A percentile compares a stretch with the other conserved stretches of the same genome.
These are phyloP conservation scores for Lasiommata megera DNA, from an alignment of 2,888 invertebrate genomes.

Conservation along the genomic window DNA sequence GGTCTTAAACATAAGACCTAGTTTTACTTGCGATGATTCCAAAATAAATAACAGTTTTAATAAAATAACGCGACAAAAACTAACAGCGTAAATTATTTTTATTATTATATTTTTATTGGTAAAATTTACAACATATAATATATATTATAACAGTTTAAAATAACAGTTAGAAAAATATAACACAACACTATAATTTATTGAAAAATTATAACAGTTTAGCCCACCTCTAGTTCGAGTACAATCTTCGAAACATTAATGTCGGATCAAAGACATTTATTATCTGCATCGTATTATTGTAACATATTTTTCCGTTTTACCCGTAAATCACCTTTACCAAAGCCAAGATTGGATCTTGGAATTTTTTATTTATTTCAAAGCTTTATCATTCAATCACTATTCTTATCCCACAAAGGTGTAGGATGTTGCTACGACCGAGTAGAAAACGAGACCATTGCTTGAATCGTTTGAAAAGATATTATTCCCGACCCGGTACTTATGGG, in stretches of 20 bases:
- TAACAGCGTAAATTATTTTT: too few relatives aligned
- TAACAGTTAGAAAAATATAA: too few relatives aligned
- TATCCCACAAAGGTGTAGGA: slow-evolving; percentile 6
- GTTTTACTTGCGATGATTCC: too few relatives aligned
- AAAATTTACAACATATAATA: too few relatives aligned
- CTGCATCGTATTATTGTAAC: neutral
- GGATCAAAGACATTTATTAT: neutral
- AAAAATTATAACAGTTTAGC: too few relatives aligned
- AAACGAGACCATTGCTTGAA: slow-evolving; percentile 4
- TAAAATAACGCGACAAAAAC: too few relatives aligned
- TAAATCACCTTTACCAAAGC: neutral
- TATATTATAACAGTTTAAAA: too few relatives aligned
- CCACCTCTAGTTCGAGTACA: neutral
- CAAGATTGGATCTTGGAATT: slow-evolving; percentile 4
- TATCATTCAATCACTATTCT: slow-evolving; percentile 8
- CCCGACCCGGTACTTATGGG: neutral
- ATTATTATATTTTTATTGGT: too few relatives aligned
- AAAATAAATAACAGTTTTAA: too few relatives aligned
- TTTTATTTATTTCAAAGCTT: neutral
- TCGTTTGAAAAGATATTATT: slow-evolving; percentile 9
- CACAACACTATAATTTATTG: too few relatives aligned
- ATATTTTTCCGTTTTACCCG: neutral
- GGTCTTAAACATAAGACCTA: too few relatives aligned
- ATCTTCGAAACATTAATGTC: neutral
- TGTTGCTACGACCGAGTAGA: neutral